These are phyloP conservation scores for Pogonognathellus flavescens DNA, from an alignment of 1,140 invertebrate genomes.

Conservation along the genomic window DNA sequence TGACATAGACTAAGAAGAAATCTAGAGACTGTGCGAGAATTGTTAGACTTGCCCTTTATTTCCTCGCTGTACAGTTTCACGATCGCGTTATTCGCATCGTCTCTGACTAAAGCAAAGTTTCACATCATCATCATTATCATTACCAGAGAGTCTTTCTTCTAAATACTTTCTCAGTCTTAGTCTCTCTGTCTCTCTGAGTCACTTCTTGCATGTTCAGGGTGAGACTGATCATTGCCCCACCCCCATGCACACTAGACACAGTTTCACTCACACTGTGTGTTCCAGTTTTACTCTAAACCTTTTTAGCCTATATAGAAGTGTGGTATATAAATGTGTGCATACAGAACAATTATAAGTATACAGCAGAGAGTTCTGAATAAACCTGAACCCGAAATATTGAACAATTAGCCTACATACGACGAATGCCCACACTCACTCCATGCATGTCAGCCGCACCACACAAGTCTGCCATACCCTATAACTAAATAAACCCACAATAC, in stretches of 20 bases:
- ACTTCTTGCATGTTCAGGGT: no score
- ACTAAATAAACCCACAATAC: not conserved
- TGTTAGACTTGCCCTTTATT: constrained; percentile 41
- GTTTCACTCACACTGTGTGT: no score
- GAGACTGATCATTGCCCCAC: no score
- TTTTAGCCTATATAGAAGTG: not conserved
- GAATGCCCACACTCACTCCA: not conserved
- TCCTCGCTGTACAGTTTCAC: not conserved
- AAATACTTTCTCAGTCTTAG: no score
- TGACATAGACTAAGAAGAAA: no score
- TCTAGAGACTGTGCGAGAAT: not conserved
- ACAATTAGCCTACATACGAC: constrained; percentile 41
- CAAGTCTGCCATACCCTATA: not conserved
- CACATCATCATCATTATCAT: no score
- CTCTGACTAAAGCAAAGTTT: no score
- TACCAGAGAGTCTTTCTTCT: no score
- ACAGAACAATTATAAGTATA: not conserved
- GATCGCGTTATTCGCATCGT: not conserved
- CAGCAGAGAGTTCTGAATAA: not conserved
- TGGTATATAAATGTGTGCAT: not conserved
- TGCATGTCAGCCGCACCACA: not conserved
- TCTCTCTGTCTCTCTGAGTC: no score
- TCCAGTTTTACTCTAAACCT: not conserved
- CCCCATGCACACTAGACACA: no score
- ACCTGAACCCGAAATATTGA: constrained; percentile 49